phyloP scores from a whole-genome alignment of 2,888 invertebrate species.

The Molanna angustata region DNA sequence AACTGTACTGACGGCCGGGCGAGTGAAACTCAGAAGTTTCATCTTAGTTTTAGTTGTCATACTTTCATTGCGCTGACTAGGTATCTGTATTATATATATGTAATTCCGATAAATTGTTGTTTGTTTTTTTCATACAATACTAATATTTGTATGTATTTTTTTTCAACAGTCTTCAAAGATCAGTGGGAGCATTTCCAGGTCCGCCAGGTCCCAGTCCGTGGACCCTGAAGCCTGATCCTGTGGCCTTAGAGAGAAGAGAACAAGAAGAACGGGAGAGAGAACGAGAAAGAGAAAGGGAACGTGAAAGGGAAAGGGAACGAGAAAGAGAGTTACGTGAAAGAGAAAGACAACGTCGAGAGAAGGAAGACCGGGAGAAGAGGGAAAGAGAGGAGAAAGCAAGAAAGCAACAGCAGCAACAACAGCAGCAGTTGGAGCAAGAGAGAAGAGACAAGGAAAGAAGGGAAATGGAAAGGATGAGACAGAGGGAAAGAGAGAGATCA shows the following conservation, averaged over 20 bases:
- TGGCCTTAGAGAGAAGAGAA: constrained; percentile 59
- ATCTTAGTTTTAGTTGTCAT: no score
- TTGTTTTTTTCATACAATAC: no score
- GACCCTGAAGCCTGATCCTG: constrained; percentile 65
- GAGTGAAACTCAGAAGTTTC: no score
- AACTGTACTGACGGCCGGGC: no score
- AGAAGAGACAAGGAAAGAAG: constrained; percentile 56
- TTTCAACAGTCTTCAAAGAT: constrained; percentile 52
- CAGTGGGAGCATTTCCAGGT: constrained; percentile 57
- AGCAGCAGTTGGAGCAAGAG: constrained; percentile 54
- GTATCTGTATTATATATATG: no score
- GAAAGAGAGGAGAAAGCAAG: constrained; percentile 57
- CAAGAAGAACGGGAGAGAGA: constrained; percentile 56
- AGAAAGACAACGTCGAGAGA: constrained; percentile 52
- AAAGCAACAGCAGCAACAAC: constrained; percentile 43
- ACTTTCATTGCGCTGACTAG: no score
- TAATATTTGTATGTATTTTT: no score
- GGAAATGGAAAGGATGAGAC: constrained; percentile 61
- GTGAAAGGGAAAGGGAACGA: constrained; percentile 58
- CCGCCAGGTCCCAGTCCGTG: constrained; percentile 55
- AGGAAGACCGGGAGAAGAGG: constrained; percentile 59
- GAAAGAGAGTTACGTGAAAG: constrained; percentile 53
- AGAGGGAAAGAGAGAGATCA: constrained; percentile 69
- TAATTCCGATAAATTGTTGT: no score
- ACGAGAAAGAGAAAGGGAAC: constrained; percentile 55